Conservation (phyloP, 2,888 invertebrate genomes). For the Metellina segmentata region DNA sequence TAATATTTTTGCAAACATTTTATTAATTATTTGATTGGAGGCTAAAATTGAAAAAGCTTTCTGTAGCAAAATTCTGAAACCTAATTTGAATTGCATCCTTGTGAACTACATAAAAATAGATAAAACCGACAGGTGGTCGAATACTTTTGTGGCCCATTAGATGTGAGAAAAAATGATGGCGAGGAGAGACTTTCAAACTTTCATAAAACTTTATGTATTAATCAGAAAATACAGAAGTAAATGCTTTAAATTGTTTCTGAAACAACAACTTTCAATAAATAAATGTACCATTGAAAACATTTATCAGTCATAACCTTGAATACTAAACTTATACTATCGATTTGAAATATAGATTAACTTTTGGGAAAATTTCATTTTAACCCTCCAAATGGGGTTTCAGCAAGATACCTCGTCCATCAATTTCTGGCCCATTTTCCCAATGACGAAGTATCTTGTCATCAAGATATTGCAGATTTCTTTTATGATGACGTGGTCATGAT, state of each 20-base stretch:
- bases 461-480: not conserved
- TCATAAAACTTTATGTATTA: not conserved
- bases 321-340: not conserved
- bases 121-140: too few relatives aligned
- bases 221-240: not conserved
- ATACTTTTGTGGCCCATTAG: too few relatives aligned
- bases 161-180: not conserved
- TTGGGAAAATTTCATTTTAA: not conserved
- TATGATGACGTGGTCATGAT: not conserved
- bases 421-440: not conserved
- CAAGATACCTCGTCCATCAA: not conserved
- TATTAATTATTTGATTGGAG: too few relatives aligned
- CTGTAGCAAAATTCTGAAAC: too few relatives aligned
- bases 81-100: too few relatives aligned
- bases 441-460: not conserved
- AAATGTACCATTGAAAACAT: not conserved
- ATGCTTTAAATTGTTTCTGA: not conserved
- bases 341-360: not conserved
- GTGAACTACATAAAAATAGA: too few relatives aligned
- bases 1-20: too few relatives aligned
- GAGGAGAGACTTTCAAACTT: not conserved
- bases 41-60: too few relatives aligned
- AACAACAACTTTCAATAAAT: not conserved
- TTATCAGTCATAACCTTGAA: not conserved
- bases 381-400: not conserved